Evolutionary conservation across 2,888 invertebrate species (phyloP).

Genomic region (Drosophila algonquin): DNA sequence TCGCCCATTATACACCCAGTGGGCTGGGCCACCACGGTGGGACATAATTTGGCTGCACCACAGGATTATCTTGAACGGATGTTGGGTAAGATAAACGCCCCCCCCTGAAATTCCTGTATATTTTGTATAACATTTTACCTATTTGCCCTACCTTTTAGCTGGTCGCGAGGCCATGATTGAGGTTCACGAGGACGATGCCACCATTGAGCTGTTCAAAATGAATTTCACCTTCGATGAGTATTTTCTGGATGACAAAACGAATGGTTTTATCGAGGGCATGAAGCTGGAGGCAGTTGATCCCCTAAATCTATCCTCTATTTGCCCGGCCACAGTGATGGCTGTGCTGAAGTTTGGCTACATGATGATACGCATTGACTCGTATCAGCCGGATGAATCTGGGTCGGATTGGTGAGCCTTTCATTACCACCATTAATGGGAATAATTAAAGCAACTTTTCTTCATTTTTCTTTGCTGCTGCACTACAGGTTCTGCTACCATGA

Average conservation of each 20-base stretch:
- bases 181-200: slow-evolving; percentile 90
- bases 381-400: slow-evolving; percentile 92
- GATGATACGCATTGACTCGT: slow-evolving; percentile 98
- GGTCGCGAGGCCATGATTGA: slow-evolving; percentile 84
- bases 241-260: slow-evolving; percentile 84
- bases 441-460: background rate
- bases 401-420: slow-evolving; percentile 89
- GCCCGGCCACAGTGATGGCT: slow-evolving; percentile 97
- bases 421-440: background rate
- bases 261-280: slow-evolving; percentile 92
- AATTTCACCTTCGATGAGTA: slow-evolving; percentile 86
- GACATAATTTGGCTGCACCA: slow-evolving; percentile 94
- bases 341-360: slow-evolving; percentile 96
- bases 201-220: slow-evolving; percentile 90
- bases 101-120: background rate
- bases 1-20: slow-evolving; percentile 97
- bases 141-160: slow-evolving; percentile 61
- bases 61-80: slow-evolving; percentile 90
- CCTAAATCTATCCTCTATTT: slow-evolving; percentile 95
- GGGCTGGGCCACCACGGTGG: slow-evolving; percentile 97
- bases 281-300: slow-evolving; percentile 99
- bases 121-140: background rate
- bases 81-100: slow-evolving; percentile 85
- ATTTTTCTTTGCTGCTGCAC: slow-evolving; percentile 28
- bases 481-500: slow-evolving; percentile 95